These are phyloP conservation scores for Pristionchus exspectatus DNA, from an alignment of 2,888 invertebrate genomes.

Conservation along the genomic window DNA sequence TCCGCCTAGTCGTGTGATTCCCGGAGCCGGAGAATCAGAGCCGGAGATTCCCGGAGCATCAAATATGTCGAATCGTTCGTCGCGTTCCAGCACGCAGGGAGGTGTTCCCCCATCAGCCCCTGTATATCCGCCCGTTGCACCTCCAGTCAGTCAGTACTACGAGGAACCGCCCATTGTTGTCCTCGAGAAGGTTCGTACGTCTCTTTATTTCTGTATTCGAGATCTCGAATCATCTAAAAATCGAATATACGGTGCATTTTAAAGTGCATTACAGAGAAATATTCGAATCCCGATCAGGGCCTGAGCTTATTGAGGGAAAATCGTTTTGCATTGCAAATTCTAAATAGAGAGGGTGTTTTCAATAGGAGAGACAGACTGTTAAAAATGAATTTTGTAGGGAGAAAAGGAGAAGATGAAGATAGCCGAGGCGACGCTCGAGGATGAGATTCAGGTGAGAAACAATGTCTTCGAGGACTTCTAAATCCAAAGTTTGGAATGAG, in stretches of 20 bases:
- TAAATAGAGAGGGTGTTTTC: no score
- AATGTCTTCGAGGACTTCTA: background rate
- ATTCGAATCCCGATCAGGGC: no score
- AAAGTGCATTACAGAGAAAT: no score
- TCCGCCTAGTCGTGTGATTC: background rate
- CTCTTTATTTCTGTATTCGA: no score
- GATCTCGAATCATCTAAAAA: no score
- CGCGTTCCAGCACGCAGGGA: slow-evolving; percentile 39
- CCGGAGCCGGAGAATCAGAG: background rate
- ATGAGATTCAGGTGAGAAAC: slow-evolving; percentile 38
- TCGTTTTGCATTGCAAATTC: no score
- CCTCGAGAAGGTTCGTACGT: background rate
- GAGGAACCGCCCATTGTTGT: background rate
- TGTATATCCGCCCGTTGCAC: background rate
- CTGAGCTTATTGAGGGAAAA: no score
- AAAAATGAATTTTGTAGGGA: background rate
- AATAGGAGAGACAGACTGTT: background rate
- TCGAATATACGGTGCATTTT: no score
- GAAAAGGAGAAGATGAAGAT: slow-evolving; percentile 54
- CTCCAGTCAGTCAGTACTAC: background rate
- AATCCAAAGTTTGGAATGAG: background rate
- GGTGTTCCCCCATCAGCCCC: background rate
- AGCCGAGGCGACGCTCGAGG: slow-evolving; percentile 41
- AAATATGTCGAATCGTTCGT: slow-evolving; percentile 24
- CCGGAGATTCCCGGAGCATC: background rate